These are phyloP conservation scores for Dicerorhinus sumatrensis DNA, from an alignment of 2,113 vertebrate genomes.

Conservation along the genomic window DNA sequence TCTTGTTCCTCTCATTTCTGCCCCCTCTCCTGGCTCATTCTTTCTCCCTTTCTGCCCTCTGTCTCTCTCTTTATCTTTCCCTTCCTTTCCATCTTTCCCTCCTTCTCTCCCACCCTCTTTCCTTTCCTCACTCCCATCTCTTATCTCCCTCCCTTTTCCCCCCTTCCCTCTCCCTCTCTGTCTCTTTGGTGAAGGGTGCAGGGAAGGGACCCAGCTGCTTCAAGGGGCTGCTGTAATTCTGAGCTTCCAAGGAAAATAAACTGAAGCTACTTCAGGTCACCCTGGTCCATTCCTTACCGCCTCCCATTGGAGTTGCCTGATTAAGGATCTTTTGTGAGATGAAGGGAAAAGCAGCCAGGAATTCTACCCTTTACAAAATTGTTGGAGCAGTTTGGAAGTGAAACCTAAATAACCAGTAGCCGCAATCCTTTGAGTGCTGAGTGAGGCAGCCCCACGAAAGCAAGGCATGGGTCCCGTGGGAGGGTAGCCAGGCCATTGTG, in stretches of 20 bases:
- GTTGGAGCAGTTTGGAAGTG: background rate
- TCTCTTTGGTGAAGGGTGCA: background rate
- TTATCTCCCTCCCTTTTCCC: background rate
- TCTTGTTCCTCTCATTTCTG: background rate
- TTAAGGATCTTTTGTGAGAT: background rate
- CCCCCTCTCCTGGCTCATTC: background rate
- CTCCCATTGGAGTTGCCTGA: background rate
- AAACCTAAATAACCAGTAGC: background rate
- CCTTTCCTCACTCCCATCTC: background rate
- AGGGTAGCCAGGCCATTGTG: background rate
- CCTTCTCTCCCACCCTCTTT: background rate
- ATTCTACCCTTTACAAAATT: background rate
- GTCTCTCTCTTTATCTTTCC: background rate
- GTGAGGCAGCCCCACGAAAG: rapidly evolving
- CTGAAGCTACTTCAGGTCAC: background rate
- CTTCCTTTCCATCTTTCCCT: background rate
- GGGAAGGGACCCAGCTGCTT: background rate
- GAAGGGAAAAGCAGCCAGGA: background rate
- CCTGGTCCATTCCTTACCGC: background rate
- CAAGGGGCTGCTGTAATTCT: background rate
- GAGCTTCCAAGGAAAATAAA: background rate
- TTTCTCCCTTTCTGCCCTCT: background rate
- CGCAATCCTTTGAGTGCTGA: background rate
- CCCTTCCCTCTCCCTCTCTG: rapidly evolving
- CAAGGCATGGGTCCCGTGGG: background rate